Percentiles rank a stretch among this genome's conserved stretches.
These are phyloP conservation scores for Eira barbara DNA, from an alignment of 2,113 vertebrate genomes.

Conservation along the genomic window DNA sequence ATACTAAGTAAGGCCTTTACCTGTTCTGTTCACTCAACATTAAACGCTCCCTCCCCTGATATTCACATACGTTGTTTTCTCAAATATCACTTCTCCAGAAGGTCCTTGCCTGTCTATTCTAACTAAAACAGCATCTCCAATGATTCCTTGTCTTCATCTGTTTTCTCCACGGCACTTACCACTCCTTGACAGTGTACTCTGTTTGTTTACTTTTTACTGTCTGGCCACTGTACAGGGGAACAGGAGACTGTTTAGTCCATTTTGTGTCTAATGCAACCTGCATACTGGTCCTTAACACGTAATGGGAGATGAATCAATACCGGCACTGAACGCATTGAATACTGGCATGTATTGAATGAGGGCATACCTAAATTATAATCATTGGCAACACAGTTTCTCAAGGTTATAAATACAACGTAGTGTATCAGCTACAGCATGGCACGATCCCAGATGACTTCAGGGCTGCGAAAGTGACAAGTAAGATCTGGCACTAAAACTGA, in stretches of 20 bases:
- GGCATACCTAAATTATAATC: not conserved
- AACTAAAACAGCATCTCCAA: not conserved
- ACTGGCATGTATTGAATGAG: not conserved
- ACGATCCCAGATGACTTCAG: not conserved
- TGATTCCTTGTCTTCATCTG: not conserved
- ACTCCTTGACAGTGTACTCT: not conserved
- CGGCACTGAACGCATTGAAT: too few species aligned
- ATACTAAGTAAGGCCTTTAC: not conserved
- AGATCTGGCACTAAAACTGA: not conserved
- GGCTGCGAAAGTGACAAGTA: not conserved
- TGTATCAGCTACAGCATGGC: not conserved
- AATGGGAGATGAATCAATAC: not conserved
- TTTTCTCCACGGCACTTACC: not conserved
- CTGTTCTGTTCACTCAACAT: not conserved
- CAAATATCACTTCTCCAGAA: not conserved
- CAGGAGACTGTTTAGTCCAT: not conserved
- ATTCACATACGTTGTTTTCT: not conserved
- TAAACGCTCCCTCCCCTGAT: not conserved
- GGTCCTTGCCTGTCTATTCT: too few species aligned
- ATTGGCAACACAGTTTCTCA: not conserved
- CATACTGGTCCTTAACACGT: not conserved
- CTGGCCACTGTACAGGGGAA: not conserved
- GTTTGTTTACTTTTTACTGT: not conserved
- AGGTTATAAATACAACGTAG: not conserved
- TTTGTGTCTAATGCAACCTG: not conserved